Conservation (phyloP, 2,113 vertebrate species). For the Bubalus kerabau region DNA sequence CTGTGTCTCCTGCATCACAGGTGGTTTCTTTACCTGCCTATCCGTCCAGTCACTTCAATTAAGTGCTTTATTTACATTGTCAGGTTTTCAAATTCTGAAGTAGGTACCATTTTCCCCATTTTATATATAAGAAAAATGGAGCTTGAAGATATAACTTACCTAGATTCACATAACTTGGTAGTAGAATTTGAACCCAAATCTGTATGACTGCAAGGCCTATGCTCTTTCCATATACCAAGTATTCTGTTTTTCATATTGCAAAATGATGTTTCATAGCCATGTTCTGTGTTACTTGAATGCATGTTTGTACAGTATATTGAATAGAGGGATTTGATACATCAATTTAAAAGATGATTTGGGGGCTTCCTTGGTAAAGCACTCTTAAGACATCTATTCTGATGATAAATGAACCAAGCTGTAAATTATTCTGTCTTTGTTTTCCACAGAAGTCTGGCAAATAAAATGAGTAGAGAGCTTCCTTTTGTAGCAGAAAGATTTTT, state of each 20-base stretch:
- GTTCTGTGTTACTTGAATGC: slow-evolving; percentile 27
- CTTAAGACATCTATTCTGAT: not conserved
- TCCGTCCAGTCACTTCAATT: not conserved
- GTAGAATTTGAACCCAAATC: not conserved
- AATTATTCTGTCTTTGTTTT: slow-evolving; percentile 13
- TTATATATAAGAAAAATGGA: slow-evolving; percentile 13
- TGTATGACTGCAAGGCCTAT: not conserved
- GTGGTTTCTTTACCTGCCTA: not conserved
- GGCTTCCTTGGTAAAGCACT: not conserved
- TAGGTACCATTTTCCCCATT: slow-evolving; percentile 14
- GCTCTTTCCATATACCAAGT: not conserved
- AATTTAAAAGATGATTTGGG: not conserved
- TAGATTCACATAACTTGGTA: not conserved
- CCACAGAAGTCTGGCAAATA: slow-evolving; percentile 2
- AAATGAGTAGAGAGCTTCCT: slow-evolving; percentile 14
- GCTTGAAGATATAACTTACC: not conserved
- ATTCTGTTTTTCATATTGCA: slow-evolving; percentile 33
- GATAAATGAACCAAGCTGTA: not conserved
- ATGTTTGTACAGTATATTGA: not conserved
- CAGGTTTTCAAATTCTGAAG: slow-evolving; percentile 32
- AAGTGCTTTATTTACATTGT: not conserved
- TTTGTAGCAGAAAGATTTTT: slow-evolving; percentile 22
- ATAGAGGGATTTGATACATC: not conserved
- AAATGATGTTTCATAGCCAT: not conserved
- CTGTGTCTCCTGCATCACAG: not conserved